These are phyloP conservation scores for Porites lutea DNA, from an alignment of 64 coral and sea anemone species.

Conservation along the genomic window DNA sequence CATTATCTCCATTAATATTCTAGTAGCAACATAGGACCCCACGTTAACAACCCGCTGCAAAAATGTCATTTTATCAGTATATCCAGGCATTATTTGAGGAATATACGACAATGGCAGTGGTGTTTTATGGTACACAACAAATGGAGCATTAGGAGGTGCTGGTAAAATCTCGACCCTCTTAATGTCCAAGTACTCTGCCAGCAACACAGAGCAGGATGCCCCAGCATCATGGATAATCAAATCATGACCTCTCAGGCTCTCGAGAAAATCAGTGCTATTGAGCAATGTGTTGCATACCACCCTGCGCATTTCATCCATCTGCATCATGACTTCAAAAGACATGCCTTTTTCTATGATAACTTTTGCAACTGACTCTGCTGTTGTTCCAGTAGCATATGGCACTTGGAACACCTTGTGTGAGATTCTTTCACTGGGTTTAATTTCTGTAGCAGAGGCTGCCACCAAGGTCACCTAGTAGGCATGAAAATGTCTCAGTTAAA, in stretches of 20 bases:
- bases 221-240: constrained; percentile 33
- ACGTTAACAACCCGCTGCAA: constrained; percentile 61
- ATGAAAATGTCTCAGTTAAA: no score
- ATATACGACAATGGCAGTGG: constrained; percentile 50
- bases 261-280: constrained; percentile 10
- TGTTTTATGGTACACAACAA: neutral
- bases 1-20: neutral
- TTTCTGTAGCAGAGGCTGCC: neutral
- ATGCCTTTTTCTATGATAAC: neutral
- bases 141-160: neutral
- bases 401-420: neutral
- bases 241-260: constrained; percentile 36
- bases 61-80: constrained; percentile 59
- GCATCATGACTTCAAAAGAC: neutral
- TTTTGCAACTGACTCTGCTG: neutral
- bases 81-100: neutral
- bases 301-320: neutral
- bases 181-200: constrained; percentile 42
- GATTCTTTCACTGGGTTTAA: neutral
- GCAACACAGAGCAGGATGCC: constrained; percentile 18
- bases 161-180: constrained; percentile 21
- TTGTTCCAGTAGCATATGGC: neutral
- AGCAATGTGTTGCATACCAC: constrained; percentile 20
- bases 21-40: neutral
- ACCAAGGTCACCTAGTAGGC: neutral